phyloP scores from a whole-genome alignment of 2,797 vertebrate genomes.

The Falco biarmicus region DNA sequence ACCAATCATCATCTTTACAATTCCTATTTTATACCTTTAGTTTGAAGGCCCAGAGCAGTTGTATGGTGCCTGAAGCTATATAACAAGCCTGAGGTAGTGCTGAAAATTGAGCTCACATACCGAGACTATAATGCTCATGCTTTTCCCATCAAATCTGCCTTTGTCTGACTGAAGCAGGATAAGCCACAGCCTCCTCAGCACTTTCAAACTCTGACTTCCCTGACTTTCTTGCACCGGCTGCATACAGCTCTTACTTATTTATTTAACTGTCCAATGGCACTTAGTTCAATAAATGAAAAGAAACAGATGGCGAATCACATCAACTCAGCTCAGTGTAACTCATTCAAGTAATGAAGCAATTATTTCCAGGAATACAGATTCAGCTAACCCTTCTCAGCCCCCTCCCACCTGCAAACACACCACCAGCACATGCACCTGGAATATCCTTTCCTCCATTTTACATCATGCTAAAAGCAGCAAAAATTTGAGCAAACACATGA shows the following conservation, averaged over 20 bases:
- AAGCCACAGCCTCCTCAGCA: background rate
- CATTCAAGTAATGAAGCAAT: slow-evolving; percentile 71
- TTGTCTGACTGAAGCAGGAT: background rate
- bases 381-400: background rate
- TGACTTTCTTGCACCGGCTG: background rate
- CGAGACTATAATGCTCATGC: background rate
- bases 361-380: slow-evolving; percentile 56
- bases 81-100: background rate
- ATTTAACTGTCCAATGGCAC: slow-evolving; percentile 52
- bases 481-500: slow-evolving; percentile 54
- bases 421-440: background rate
- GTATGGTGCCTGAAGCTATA: accelerated
- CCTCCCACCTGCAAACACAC: accelerated
- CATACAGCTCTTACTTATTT: background rate
- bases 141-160: background rate
- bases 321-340: slow-evolving; percentile 39
- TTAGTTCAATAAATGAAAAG: slow-evolving; percentile 55
- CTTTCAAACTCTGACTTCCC: background rate
- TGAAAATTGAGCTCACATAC: background rate
- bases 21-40: background rate
- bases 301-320: slow-evolving; percentile 62
- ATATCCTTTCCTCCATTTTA: slow-evolving; percentile 42
- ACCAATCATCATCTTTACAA: background rate
- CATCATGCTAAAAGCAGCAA: slow-evolving; percentile 46
- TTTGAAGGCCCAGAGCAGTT: background rate